Base-by-base conservation (phyloP, 2,888 invertebrate genomes). In the Temnothorax rugatulus region DNA sequence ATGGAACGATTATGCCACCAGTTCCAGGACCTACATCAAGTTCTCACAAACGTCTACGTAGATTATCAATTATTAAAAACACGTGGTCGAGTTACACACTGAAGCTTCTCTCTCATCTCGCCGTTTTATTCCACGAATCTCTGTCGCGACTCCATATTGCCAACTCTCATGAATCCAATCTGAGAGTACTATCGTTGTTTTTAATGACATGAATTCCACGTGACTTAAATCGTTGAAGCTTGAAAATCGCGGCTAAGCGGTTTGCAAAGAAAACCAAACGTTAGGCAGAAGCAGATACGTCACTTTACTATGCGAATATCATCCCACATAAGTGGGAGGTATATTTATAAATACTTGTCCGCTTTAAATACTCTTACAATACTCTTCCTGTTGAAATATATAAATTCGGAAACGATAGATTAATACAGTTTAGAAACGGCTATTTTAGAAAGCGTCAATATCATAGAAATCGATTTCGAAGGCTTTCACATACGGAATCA, bases 21-120 rank as follows among this genome's bases (percentile, higher is more conserved):
- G 77, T 92, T 92, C 92, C 87, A 82, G 89, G 94, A 93, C 86
- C 87, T 85, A 84, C 82, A 84, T 68, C 86, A 88, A 88, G 87
- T 92, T 94, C 94, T 92, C 93, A 92, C 91, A 90, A 92, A 90
- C 85, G 89, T 89, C 84, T 89, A 85, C 41, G 88, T 84, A 89
- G 93, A 93, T 94, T 92, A 94, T 93, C 93, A 94, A 94, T 94
- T 94, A 94, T 94, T 93, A 94, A 90, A 90, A 85, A 85, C 90
- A 90, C 88, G 84, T 90, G 90, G 88, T 38, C 59, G 59, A 29
- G 77, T 38, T 84, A 59, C 76, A 38, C 34, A 50, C 69, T 81
- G 73, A 71, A 68, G 85, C 86, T 82, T 85, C 85, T 88, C 92
- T 93, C 92, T 92, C 92, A 93, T 93, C 92, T 93, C 84, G 92